Conservation (phyloP, 2,888 invertebrate species). For the Coleophora deauratella region DNA sequence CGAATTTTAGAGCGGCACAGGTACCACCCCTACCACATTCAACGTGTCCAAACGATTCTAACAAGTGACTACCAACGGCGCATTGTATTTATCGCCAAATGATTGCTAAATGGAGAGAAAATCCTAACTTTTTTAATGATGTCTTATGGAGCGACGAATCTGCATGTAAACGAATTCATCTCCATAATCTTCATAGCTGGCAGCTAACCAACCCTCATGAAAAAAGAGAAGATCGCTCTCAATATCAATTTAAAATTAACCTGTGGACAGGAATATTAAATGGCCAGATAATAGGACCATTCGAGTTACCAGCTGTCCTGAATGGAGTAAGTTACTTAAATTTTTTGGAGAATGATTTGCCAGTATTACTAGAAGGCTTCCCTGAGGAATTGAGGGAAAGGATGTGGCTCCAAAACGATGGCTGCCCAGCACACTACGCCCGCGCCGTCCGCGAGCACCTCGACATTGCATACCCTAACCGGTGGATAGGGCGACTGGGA, state of each 20-base stretch:
- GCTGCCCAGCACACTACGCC: too few species aligned
- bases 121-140: slow-evolving; percentile 13
- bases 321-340: slow-evolving; percentile 3
- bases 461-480: background rate
- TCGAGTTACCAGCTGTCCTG: slow-evolving; percentile 3
- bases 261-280: slow-evolving; percentile 12
- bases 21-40: slow-evolving; percentile 15
- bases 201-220: slow-evolving; percentile 15
- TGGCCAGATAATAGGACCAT: slow-evolving; percentile 10
- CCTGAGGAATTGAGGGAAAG: slow-evolving; percentile 7
- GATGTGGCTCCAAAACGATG: too few species aligned
- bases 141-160: slow-evolving; percentile 17
- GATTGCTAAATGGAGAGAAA: slow-evolving; percentile 11
- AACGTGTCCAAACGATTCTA: slow-evolving; percentile 16
- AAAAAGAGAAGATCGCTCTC: slow-evolving; percentile 10
- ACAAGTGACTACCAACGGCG: slow-evolving; percentile 10
- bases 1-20: slow-evolving; percentile 11
- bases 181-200: slow-evolving; percentile 18
- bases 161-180: slow-evolving; percentile 15
- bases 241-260: slow-evolving; percentile 7
- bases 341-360: slow-evolving; percentile 13
- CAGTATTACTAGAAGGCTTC: slow-evolving; percentile 14
- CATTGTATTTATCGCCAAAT: slow-evolving; percentile 13
- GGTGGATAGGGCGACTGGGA: slow-evolving; percentile 15
- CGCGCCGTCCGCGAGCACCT: slow-evolving; percentile 11